Evolutionary conservation across 2,113 vertebrate species (phyloP).

Genomic region (Oophaga pumilio): DNA sequence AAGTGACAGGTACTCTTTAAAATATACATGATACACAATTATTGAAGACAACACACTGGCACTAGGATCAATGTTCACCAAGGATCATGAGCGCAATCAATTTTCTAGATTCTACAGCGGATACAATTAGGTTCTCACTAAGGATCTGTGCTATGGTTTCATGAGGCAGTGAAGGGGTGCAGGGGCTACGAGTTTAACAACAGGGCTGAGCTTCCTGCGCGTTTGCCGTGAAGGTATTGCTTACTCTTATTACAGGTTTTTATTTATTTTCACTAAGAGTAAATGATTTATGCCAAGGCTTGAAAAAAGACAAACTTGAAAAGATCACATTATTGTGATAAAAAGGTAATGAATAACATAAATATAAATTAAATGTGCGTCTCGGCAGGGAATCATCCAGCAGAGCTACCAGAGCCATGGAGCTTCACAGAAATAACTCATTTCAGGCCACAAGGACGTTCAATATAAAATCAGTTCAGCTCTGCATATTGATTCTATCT

Average conservation of each 20-base stretch:
- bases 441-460: slow-evolving; percentile 26
- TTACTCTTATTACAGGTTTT: slow-evolving; percentile 34
- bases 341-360: slow-evolving; percentile 52
- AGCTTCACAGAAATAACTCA: slow-evolving; percentile 23
- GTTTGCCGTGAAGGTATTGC: background rate
- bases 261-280: slow-evolving; percentile 19
- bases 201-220: background rate
- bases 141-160: background rate
- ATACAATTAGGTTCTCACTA: background rate
- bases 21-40: background rate
- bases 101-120: background rate
- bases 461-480: slow-evolving; percentile 8
- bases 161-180: background rate
- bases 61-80: background rate
- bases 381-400: slow-evolving; percentile 25
- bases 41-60: background rate
- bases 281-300: slow-evolving; percentile 36
- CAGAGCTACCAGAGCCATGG: background rate
- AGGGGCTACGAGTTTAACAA: background rate
- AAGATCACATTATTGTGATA: slow-evolving; percentile 44
- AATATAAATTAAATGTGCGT: slow-evolving; percentile 48
- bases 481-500: slow-evolving; percentile 27
- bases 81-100: no score
- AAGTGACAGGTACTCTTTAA: no score
- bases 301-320: slow-evolving; percentile 46